Percentiles rank a stretch among this genome's conserved stretches.
Conservation (phyloP, 64 coral and sea anemone species). For the Hydrozoanthus tunicans region DNA sequence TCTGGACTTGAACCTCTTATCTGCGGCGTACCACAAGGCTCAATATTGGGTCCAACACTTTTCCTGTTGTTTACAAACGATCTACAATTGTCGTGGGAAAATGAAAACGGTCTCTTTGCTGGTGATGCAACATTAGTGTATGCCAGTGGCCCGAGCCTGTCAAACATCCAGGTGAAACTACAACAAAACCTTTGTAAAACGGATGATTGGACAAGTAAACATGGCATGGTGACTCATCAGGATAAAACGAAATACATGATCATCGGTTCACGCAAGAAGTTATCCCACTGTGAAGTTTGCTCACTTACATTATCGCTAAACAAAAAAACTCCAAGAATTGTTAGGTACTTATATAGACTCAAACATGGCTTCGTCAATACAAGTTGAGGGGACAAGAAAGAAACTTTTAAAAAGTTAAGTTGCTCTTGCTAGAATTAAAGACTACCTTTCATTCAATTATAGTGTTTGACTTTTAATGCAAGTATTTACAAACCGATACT, state of each 20-base stretch:
- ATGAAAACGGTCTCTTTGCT: constrained; percentile 35
- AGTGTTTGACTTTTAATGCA: constrained; percentile 19
- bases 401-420: neutral
- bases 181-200: constrained; percentile 21
- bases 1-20: neutral
- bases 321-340: constrained; percentile 21
- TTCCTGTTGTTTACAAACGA: constrained; percentile 44
- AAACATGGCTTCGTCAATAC: too few relatives aligned
- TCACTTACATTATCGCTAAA: constrained; percentile 14
- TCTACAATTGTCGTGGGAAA: constrained; percentile 29
- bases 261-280: constrained; percentile 57
- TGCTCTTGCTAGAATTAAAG: constrained; percentile 20
- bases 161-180: constrained; percentile 28
- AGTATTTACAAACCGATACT: constrained; percentile 1
- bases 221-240: constrained; percentile 47
- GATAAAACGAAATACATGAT: constrained; percentile 74
- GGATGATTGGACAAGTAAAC: constrained; percentile 9
- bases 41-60: constrained; percentile 36
- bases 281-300: constrained; percentile 61
- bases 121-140: constrained; percentile 49
- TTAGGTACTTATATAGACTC: constrained; percentile 44
- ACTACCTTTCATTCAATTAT: constrained; percentile 10
- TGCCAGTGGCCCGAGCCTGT: neutral
- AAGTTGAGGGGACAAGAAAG: too few relatives aligned
- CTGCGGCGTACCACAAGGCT: constrained; percentile 37